Evolutionary conservation across 2,797 vertebrate species (phyloP).

Genomic region (Enteromius thamalakanensis): DNA sequence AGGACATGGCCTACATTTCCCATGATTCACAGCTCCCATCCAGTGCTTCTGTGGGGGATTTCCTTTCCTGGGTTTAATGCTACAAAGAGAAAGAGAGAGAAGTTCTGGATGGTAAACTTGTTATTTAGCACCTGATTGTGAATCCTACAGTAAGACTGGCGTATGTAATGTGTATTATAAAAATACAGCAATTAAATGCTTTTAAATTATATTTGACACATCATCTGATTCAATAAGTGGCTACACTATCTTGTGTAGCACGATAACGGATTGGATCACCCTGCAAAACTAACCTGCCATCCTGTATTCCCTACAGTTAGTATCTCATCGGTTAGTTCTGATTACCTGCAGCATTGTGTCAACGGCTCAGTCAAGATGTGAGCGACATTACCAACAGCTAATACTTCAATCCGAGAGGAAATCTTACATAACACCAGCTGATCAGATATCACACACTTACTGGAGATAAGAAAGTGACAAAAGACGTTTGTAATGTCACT

Average conservation of each 20-base stretch:
- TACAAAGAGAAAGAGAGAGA: conserved; percentile 50
- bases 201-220: not conserved
- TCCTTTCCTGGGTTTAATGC: conserved; percentile 87
- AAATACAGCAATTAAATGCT: not conserved
- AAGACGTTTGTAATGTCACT: conserved; percentile 25
- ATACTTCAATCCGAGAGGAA: not conserved
- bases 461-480: conserved; percentile 23
- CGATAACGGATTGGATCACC: not conserved
- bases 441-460: conserved; percentile 29
- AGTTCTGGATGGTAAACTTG: not conserved
- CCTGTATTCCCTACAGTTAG: not conserved
- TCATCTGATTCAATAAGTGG: not conserved
- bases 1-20: conserved; percentile 86
- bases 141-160: not conserved
- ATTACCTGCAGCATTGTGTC: not conserved
- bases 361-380: not conserved
- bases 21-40: conserved; percentile 76
- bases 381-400: not conserved
- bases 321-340: not conserved
- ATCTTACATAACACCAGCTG: conserved; percentile 4
- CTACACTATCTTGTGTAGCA: not conserved
- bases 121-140: not conserved
- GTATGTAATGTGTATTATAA: not conserved
- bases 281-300: not conserved
- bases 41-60: conserved; percentile 82